Base-by-base conservation (phyloP, 2,888 invertebrate species). In the Cephus nigrinus region DNA sequence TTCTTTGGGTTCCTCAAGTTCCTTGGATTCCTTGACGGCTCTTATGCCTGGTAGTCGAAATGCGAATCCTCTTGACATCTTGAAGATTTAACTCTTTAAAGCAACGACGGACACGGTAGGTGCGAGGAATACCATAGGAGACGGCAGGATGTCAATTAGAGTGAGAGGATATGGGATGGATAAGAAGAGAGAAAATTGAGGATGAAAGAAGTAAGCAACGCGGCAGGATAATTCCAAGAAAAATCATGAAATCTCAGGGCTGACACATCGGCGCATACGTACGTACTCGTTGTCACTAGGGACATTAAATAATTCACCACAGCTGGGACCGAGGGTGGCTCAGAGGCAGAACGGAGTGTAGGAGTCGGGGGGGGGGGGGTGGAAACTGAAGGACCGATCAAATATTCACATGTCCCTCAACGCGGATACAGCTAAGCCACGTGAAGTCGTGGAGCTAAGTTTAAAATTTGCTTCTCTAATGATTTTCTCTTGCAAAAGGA, bases 291-390 rank as follows among this genome's bases (percentile, higher is more conserved):
- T 87, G 87, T 89, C 89, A 86, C 89, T 84, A 85, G 86, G 87
- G 88, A 86, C 85, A 87, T 88, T 91, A 89, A 91, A 91, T 91
- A 90, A 91, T 91, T 91, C 90, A 91, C 88, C 88, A 82, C 88
- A 88, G 87, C 88, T 88, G 88, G 88, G 88, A 88, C 87, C 84
- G 86, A 83, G 87, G 82, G 84, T 86, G 87, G 85, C 83, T 86
- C 88, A 88, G 85, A 86, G 85, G 85, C 82, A 84, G 84, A 81
- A 31, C 12, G 71, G 71, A 74, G 71, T 11, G 23, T 30, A 71
- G 33, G 75, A 74, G 77, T 74, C 75, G 75, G 75, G 78, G 69
- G 31, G 78, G 79, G 81, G 79, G 80, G 85, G 86, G 84, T 85
- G 80, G 86, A 86, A 87, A 89, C 86, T 90, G 88, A 89, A 91